Base-by-base conservation (phyloP, 2,888 invertebrate species). In the Troglohyphantes excavatus region DNA sequence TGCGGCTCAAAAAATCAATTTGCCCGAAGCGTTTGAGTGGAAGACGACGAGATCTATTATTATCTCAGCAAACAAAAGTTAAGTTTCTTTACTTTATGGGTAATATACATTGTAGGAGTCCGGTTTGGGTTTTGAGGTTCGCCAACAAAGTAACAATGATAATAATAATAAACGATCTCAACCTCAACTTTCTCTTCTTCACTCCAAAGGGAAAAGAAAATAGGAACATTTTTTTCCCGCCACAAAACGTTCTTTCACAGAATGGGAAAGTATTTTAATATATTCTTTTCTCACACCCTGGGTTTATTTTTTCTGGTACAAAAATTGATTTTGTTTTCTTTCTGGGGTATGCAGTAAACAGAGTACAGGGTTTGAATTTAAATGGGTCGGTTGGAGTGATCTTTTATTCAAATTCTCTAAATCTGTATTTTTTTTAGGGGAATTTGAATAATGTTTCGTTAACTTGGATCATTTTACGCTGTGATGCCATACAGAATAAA, bases 41-140 rank as follows among this genome's bases (percentile, higher is more conserved):
- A 27, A 53, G 46, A 53, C 53, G 23, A 53, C 53, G 23, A 33
- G 76, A 33, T 33, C 29, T 68, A 68, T 81, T 81, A 81, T 81
- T 81, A 81, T 68, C 68, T 68, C 53, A 23, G 81, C 81, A 81
- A 81, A 81, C 81, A 81, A 81, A 81, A 81, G 68, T 81, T 21
- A 59, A 81, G 67, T 59, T 68, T 68, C 59, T 63, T 65, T 43
- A 33, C 75, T 61, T 59, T 59, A 53, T 59, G 6, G 2, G n/a
- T n/a, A 33, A 39, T 78, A 78, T 65, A 78, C 39, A 78, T 78
- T 65, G 65, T 63, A 78, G 39, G 39, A 78, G 65, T 65, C 63
- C 33, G 17, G 26, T 19, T 17, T 39, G 5, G 70, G 46, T 46
- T 72, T 53, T n/a, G 53, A 53, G n/a, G n/a, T 53, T 53, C 53